Conservation (phyloP, 2,113 vertebrate species). For the Copsychus sechellarum region DNA sequence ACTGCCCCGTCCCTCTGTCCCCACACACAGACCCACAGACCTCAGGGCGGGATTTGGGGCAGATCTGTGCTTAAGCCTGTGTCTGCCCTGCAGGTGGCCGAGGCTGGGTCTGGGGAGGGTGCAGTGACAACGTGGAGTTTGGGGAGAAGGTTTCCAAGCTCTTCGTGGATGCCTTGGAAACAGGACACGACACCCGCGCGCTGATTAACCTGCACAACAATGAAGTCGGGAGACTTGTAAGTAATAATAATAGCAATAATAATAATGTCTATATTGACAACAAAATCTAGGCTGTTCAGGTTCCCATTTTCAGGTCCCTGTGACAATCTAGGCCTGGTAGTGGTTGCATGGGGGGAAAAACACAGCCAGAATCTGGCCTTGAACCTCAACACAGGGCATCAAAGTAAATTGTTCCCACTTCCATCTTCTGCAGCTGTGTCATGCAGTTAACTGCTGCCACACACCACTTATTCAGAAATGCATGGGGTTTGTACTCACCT, state of each 20-base stretch:
- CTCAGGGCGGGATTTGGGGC: background rate
- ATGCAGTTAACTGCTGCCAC: background rate
- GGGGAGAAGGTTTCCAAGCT: constrained; percentile 92
- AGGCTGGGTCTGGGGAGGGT: constrained; percentile 98
- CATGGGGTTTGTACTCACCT: background rate
- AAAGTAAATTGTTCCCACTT: background rate
- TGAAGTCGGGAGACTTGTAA: constrained; percentile 89
- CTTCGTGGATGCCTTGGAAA: constrained; percentile 93
- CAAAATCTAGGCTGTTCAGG: background rate
- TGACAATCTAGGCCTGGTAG: background rate
- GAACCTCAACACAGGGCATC: background rate
- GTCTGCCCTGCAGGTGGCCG: constrained; percentile 80
- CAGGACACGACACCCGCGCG: constrained; percentile 88
- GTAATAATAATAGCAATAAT: background rate
- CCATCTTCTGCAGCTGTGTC: background rate
- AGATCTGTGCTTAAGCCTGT: background rate
- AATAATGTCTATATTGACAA: background rate
- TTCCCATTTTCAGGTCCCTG: background rate
- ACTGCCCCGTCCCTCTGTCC: background rate
- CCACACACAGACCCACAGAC: accelerated
- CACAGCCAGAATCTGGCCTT: background rate
- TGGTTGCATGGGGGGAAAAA: background rate
- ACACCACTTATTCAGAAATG: background rate
- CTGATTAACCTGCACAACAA: constrained; percentile 97
- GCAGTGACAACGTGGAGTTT: constrained; percentile 94